These are phyloP conservation scores for Paedocypris micromegethes DNA, from an alignment of 2,797 vertebrate genomes.

Conservation along the genomic window DNA sequence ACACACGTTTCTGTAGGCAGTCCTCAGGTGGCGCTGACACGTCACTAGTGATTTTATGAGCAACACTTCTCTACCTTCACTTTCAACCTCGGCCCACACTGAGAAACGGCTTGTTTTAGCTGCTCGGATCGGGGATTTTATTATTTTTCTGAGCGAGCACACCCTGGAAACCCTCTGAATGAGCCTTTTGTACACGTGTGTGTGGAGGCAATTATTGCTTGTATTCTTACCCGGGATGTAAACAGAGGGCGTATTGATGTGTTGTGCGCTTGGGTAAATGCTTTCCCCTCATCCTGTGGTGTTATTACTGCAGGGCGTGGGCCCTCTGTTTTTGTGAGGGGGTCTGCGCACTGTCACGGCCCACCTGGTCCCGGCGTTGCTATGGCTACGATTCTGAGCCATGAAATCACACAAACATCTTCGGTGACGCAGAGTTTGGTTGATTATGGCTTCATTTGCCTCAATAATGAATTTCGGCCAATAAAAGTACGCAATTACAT, in stretches of 20 bases:
- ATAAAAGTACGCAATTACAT: too few relatives aligned
- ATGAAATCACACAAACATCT: too few relatives aligned
- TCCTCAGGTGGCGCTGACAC: too few relatives aligned
- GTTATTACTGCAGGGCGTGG: slow-evolving; percentile 41
- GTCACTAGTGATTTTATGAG: too few relatives aligned
- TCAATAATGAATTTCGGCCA: too few relatives aligned
- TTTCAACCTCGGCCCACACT: too few relatives aligned
- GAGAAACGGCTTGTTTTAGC: slow-evolving; percentile 23
- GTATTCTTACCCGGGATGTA: slow-evolving; percentile 9
- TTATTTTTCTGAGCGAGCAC: slow-evolving; percentile 19
- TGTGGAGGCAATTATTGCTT: neutral
- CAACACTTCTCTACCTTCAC: neutral
- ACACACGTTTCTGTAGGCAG: too few relatives aligned
- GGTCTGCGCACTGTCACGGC: slow-evolving; percentile 38
- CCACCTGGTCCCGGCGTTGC: slow-evolving; percentile 42
- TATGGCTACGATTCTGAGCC: slow-evolving; percentile 21
- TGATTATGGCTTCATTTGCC: too few relatives aligned
- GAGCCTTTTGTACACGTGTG: slow-evolving; percentile 17
- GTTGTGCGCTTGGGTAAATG: neutral
- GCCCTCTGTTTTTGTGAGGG: slow-evolving; percentile 43
- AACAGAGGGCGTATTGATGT: slow-evolving; percentile 33
- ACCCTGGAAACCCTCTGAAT: slow-evolving; percentile 33
- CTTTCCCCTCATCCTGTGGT: slow-evolving; percentile 40
- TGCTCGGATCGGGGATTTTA: neutral
- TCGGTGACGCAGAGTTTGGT: too few relatives aligned